Conservation (phyloP, 2,797 vertebrate species). For the Avahi laniger region DNA sequence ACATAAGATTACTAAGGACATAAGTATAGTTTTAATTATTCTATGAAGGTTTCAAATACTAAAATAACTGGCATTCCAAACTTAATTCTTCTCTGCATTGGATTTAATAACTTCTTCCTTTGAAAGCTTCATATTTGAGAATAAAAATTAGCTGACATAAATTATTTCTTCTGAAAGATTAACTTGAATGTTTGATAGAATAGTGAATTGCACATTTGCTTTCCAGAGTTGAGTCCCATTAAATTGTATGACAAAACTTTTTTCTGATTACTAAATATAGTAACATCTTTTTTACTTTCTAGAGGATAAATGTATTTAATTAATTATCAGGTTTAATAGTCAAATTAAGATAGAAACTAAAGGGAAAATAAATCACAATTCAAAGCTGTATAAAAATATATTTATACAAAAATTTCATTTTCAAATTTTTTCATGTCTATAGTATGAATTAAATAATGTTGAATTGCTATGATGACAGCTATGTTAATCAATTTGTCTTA, state of each 20-base stretch:
- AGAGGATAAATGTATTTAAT: background rate
- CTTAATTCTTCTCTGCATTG: background rate
- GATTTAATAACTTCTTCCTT: constrained; percentile 36
- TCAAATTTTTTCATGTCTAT: background rate
- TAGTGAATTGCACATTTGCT: background rate
- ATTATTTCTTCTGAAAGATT: background rate
- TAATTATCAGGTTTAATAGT: constrained; percentile 6
- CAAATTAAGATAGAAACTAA: background rate
- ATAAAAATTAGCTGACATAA: background rate
- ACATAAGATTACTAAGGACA: background rate
- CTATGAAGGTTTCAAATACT: background rate
- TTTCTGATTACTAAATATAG: background rate
- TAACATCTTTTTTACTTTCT: background rate
- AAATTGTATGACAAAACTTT: background rate
- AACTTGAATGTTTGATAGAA: background rate
- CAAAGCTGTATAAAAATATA: background rate
- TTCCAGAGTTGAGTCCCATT: background rate
- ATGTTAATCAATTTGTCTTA: background rate
- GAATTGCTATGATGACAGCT: background rate
- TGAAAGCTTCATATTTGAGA: background rate
- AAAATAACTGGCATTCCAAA: constrained; percentile 25
- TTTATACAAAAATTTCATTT: background rate
- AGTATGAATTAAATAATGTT: background rate
- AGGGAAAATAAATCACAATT: background rate
- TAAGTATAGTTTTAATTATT: background rate